Percentiles rank a stretch among this genome's conserved stretches.
phyloP scores from a whole-genome alignment of 2,797 vertebrate species.

The Ctenopoma kingsleyae region DNA sequence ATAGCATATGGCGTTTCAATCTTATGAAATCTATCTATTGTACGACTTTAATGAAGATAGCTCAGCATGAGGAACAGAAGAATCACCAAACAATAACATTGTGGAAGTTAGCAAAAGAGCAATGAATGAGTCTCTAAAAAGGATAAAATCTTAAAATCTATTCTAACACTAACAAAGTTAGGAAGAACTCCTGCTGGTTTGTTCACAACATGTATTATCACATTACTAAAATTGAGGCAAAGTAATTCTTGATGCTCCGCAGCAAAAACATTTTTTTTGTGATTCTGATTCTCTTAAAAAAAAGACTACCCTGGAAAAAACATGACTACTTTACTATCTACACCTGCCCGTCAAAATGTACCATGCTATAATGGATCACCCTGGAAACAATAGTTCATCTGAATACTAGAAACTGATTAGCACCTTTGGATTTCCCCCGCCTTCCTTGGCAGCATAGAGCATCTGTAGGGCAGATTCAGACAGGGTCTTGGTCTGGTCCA shows the following conservation, averaged over 20 bases:
- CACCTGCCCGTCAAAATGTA: slow-evolving; percentile 10
- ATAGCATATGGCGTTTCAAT: no score
- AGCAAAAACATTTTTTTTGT: slow-evolving; percentile 1
- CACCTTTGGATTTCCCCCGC: slow-evolving; percentile 98
- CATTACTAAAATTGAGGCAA: slow-evolving; percentile 7
- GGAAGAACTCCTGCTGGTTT: neutral
- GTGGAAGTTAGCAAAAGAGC: neutral
- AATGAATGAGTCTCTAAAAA: slow-evolving; percentile 1
- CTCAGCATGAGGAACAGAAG: neutral
- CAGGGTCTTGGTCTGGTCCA: slow-evolving; percentile 98
- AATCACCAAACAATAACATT: slow-evolving; percentile 1
- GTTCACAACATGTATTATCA: neutral
- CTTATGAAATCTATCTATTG: no score
- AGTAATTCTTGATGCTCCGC: slow-evolving; percentile 10
- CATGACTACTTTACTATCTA: neutral
- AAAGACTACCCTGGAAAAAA: neutral
- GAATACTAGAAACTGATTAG: neutral
- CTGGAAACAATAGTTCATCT: neutral
- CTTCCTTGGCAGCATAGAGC: slow-evolving; percentile 98
- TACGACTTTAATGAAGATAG: no score
- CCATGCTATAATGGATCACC: neutral
- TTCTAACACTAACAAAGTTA: slow-evolving; percentile 11
- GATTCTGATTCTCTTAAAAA: slow-evolving; percentile 2
- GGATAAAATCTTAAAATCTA: slow-evolving; percentile 37
- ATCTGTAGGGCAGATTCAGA: slow-evolving; percentile 97